Evolutionary conservation across 2,888 invertebrate genomes (phyloP).

Genomic region (Drosophila ezoana): DNA sequence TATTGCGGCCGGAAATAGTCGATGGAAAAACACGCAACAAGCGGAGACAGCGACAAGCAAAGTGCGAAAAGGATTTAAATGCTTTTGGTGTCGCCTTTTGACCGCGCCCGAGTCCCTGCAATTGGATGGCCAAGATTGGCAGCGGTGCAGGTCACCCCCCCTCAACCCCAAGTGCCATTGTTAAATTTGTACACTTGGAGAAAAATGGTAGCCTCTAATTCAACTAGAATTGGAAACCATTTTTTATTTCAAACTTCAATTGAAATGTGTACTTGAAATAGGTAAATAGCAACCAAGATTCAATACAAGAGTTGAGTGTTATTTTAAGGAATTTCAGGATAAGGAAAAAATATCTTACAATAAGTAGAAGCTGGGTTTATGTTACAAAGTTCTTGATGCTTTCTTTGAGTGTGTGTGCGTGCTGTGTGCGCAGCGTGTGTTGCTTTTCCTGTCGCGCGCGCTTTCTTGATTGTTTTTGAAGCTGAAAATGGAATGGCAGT

Average conservation of each 20-base stretch:
- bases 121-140: slow-evolving; percentile 3
- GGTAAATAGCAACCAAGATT: no score
- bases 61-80: slow-evolving; percentile 81
- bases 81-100: slow-evolving; percentile 76
- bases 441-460: slow-evolving; percentile 61
- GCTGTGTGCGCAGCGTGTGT: slow-evolving; percentile 25
- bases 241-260: no score
- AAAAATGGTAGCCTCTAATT: no score
- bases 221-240: no score
- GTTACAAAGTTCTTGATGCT: background rate
- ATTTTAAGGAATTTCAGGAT: no score
- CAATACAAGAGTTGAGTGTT: no score
- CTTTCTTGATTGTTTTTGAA: slow-evolving; percentile 72
- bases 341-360: no score
- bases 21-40: slow-evolving; percentile 67
- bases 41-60: slow-evolving; percentile 58
- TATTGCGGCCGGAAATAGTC: slow-evolving; percentile 37
- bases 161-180: slow-evolving; percentile 65
- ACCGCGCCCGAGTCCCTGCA: slow-evolving; percentile 45
- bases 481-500: slow-evolving; percentile 64
- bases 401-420: background rate
- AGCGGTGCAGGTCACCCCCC: background rate
- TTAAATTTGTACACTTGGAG: slow-evolving; percentile 48
- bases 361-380: background rate
- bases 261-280: no score